Evolutionary conservation across 2,797 vertebrate species (phyloP).

Genomic region (Geotrypetes seraphini): DNA sequence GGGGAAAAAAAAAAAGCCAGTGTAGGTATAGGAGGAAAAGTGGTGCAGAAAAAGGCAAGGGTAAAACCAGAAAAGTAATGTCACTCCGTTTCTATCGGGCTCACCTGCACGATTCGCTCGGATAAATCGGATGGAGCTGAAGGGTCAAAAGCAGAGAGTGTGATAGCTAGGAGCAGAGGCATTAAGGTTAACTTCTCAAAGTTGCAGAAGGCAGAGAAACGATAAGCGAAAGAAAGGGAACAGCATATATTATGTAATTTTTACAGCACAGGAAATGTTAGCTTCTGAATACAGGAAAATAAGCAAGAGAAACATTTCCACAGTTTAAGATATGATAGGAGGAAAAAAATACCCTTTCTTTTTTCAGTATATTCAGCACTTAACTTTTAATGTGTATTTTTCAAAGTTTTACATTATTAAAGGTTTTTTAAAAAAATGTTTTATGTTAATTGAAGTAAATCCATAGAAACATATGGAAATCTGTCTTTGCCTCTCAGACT

Average conservation of each 20-base stretch:
- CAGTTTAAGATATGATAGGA: slow-evolving; percentile 15
- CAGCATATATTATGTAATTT: slow-evolving; percentile 31
- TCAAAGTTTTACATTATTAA: no score
- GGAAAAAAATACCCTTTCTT: slow-evolving; percentile 16
- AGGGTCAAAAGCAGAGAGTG: slow-evolving; percentile 61
- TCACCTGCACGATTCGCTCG: slow-evolving; percentile 59
- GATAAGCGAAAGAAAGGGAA: slow-evolving; percentile 34
- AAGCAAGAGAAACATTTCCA: slow-evolving; percentile 19
- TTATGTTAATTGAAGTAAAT: no score
- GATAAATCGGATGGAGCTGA: slow-evolving; percentile 68
- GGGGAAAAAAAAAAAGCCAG: not conserved
- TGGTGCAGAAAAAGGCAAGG: slow-evolving; percentile 21
- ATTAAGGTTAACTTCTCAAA: slow-evolving; percentile 40
- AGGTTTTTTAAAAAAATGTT: no score
- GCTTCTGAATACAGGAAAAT: slow-evolving; percentile 20
- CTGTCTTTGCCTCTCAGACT: no score
- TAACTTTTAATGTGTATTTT: no score
- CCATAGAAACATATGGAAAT: no score
- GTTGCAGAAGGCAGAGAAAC: slow-evolving; percentile 34
- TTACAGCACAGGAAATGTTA: slow-evolving; percentile 27
- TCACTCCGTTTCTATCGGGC: slow-evolving; percentile 53
- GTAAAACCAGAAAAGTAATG: not conserved
- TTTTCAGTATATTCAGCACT: no score
- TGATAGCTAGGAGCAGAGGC: slow-evolving; percentile 48
- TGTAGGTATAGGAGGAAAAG: slow-evolving; percentile 21